These are phyloP conservation scores for Protonemura montana DNA, from an alignment of 2,888 invertebrate genomes.

Conservation along the genomic window DNA sequence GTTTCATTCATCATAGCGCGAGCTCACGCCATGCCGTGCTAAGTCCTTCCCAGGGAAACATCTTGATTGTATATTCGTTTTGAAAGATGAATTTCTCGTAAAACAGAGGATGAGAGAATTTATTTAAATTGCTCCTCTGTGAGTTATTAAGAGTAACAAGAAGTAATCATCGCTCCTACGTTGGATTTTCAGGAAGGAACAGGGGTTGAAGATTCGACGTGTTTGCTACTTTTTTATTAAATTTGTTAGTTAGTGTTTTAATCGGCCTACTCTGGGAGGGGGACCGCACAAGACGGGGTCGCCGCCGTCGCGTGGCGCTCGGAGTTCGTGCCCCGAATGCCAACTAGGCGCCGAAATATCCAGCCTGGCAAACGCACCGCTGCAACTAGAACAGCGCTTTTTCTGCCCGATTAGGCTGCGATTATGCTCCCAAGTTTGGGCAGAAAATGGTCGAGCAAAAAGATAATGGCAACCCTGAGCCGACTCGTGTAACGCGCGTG, in stretches of 20 bases:
- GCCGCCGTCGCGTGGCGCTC: conserved; percentile 1
- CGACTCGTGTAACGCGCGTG: too few relatives aligned
- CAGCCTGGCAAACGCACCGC: not conserved
- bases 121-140: conserved; percentile 40
- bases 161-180: conserved; percentile 30
- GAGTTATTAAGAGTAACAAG: conserved; percentile 32
- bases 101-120: conserved; percentile 24
- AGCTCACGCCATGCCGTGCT: not conserved
- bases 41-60: conserved; percentile 25
- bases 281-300: conserved; percentile 25
- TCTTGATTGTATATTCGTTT: conserved; percentile 22
- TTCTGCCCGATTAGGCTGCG: not conserved
- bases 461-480: too few relatives aligned
- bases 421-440: not conserved
- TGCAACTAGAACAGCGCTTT: not conserved
- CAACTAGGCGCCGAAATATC: not conserved
- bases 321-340: not conserved
- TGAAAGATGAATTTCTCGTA: conserved; percentile 21
- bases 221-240: conserved; percentile 36
- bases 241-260: conserved; percentile 23
- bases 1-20: not conserved
- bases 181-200: not conserved
- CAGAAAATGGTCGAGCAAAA: not conserved
- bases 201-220: conserved; percentile 28
- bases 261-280: not conserved